Percentiles rank a stretch among this genome's conserved stretches.
phyloP scores from a whole-genome alignment of 2,888 invertebrate species.

The Cremastinae sp. region DNA sequence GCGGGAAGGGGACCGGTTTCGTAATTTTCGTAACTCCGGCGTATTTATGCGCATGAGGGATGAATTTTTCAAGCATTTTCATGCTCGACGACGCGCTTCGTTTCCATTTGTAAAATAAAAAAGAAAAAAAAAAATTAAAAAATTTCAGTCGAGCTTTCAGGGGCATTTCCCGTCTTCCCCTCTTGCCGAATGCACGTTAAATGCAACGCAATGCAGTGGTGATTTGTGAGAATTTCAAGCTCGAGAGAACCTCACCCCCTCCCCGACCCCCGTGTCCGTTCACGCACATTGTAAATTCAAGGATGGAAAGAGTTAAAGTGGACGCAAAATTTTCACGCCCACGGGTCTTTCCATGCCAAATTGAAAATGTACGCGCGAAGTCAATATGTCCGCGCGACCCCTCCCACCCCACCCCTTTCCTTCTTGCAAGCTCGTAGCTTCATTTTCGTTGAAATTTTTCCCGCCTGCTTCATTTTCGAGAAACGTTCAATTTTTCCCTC shows the following conservation, averaged over 20 bases:
- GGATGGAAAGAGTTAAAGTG: conserved; percentile 7
- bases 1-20: conserved; percentile 2
- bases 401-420: too few relatives aligned
- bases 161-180: not conserved
- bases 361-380: not conserved
- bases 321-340: conserved; percentile 1
- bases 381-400: too few relatives aligned
- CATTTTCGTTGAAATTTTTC: too few relatives aligned
- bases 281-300: conserved; percentile 2
- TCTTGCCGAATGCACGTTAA: not conserved
- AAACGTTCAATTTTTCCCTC: too few relatives aligned
- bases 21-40: conserved; percentile 33
- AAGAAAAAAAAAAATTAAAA: conserved; percentile 15
- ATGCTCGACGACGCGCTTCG: conserved; percentile 29
- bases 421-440: too few relatives aligned
- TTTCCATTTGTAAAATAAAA: not conserved
- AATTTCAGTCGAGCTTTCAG: conserved; percentile 2
- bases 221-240: conserved; percentile 55
- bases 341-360: not conserved
- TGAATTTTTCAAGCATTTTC: conserved; percentile 11
- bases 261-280: conserved; percentile 1
- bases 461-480: too few relatives aligned
- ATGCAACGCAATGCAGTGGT: conserved; percentile 32
- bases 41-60: conserved; percentile 15
- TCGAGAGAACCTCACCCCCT: conserved; percentile 9